A percentile compares a stretch with the other conserved stretches of the same genome.
These are phyloP conservation scores for Aphodius granarius DNA, from an alignment of 2,888 invertebrate genomes.

Conservation along the genomic window DNA sequence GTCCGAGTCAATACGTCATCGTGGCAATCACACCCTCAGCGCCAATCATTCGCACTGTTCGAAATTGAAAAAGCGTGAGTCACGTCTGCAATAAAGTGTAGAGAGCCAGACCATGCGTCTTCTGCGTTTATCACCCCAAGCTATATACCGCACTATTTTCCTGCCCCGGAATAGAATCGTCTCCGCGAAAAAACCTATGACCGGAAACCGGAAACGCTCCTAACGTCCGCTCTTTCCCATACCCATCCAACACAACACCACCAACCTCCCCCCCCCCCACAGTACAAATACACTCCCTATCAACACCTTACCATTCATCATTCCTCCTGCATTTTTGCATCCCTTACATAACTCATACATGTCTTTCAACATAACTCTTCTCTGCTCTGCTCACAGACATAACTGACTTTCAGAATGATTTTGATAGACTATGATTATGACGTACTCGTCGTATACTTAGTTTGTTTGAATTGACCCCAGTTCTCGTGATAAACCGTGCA, in stretches of 20 bases:
- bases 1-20: slow-evolving; percentile 55
- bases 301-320: no score
- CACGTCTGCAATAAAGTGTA: slow-evolving; percentile 56
- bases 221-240: neutral
- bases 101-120: slow-evolving; percentile 51
- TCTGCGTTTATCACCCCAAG: slow-evolving; percentile 50
- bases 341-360: no score
- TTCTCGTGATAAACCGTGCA: no score
- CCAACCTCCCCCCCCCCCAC: neutral
- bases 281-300: neutral
- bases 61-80: slow-evolving; percentile 57
- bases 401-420: no score
- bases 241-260: neutral
- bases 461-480: no score
- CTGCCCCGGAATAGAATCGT: slow-evolving; percentile 20
- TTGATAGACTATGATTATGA: no score
- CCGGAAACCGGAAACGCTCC: slow-evolving; percentile 1
- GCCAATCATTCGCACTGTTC: slow-evolving; percentile 55
- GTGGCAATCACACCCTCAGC: slow-evolving; percentile 56
- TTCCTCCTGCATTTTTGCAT: no score
- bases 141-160: slow-evolving; percentile 24
- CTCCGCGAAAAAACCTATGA: neutral
- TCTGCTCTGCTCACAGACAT: no score
- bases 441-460: no score
- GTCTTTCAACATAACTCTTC: no score